Percentiles rank a stretch among this genome's conserved stretches.
Evolutionary conservation across 2,888 invertebrate genomes (phyloP).

Genomic region (Callimorpha dominula): DNA sequence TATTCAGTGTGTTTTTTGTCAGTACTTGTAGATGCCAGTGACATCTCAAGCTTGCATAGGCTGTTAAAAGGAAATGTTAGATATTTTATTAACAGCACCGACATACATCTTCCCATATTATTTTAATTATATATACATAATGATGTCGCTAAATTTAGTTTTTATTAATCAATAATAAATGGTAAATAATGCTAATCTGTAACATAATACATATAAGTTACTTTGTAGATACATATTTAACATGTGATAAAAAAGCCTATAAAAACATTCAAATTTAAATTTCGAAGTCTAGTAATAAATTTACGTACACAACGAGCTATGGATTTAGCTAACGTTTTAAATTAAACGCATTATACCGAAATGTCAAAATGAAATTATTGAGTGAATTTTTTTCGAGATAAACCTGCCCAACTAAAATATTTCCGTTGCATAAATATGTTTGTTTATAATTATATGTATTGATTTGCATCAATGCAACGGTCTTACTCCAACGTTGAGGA

Average conservation of each 20-base stretch:
- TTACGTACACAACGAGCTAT: background rate
- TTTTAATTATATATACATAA: too few relatives aligned
- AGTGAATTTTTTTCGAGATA: too few relatives aligned
- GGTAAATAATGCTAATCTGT: background rate
- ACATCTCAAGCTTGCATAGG: too few relatives aligned
- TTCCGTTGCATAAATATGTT: too few relatives aligned
- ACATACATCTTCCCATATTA: too few relatives aligned
- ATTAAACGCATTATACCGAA: background rate
- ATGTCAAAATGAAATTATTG: too few relatives aligned
- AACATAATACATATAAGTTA: too few relatives aligned
- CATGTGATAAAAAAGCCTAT: background rate
- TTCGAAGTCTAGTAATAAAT: background rate
- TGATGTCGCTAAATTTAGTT: background rate
- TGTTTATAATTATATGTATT: too few relatives aligned
- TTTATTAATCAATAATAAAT: background rate
- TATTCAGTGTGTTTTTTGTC: background rate
- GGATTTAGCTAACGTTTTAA: background rate
- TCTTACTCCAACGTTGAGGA: too few relatives aligned
- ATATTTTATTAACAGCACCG: background rate
- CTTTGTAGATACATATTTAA: background rate
- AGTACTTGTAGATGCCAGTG: background rate
- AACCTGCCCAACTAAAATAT: too few relatives aligned
- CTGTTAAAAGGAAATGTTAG: too few relatives aligned
- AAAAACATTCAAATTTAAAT: constrained; percentile 1
- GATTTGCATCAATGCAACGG: too few relatives aligned